Percentiles rank a stretch among this genome's conserved stretches.
phyloP scores from a whole-genome alignment of 2,888 invertebrate species.

The Dicyrtoma fusca region DNA sequence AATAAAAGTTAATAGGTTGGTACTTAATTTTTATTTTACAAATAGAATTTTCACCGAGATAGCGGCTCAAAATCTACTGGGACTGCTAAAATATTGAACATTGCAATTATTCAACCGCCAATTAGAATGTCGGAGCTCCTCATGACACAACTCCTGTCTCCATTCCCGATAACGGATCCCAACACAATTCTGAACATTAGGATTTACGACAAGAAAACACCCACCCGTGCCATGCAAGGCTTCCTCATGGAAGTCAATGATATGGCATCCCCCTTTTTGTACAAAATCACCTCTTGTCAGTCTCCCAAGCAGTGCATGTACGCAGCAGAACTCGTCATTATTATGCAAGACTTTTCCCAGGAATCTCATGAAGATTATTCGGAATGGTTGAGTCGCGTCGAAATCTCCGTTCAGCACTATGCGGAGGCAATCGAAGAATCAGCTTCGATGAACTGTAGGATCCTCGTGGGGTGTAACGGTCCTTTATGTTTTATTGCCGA shows the following conservation, averaged over 20 bases:
- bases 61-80: background rate
- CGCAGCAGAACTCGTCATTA: slow-evolving; percentile 46
- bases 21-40: background rate
- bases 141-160: slow-evolving; percentile 49
- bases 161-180: slow-evolving; percentile 46
- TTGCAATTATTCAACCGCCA: slow-evolving; percentile 49
- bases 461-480: slow-evolving; percentile 51
- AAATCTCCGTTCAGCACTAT: slow-evolving; percentile 30
- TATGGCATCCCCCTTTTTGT: slow-evolving; percentile 46
- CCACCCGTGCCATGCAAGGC: slow-evolving; percentile 44
- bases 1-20: background rate
- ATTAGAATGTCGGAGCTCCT: slow-evolving; percentile 42
- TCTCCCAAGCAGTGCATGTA: slow-evolving; percentile 44
- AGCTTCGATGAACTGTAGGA: slow-evolving; percentile 39
- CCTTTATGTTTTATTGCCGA: slow-evolving; percentile 52
- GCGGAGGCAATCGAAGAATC: slow-evolving; percentile 41
- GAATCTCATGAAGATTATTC: slow-evolving; percentile 37
- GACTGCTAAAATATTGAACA: slow-evolving; percentile 22
- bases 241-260: slow-evolving; percentile 52
- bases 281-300: slow-evolving; percentile 38
- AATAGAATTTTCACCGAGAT: background rate
- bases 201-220: slow-evolving; percentile 46
- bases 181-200: slow-evolving; percentile 44
- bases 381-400: slow-evolving; percentile 49
- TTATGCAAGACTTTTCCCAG: slow-evolving; percentile 47